Base-by-base conservation (phyloP, 2,797 vertebrate genomes). In the Amblyopsis hoosieri region DNA sequence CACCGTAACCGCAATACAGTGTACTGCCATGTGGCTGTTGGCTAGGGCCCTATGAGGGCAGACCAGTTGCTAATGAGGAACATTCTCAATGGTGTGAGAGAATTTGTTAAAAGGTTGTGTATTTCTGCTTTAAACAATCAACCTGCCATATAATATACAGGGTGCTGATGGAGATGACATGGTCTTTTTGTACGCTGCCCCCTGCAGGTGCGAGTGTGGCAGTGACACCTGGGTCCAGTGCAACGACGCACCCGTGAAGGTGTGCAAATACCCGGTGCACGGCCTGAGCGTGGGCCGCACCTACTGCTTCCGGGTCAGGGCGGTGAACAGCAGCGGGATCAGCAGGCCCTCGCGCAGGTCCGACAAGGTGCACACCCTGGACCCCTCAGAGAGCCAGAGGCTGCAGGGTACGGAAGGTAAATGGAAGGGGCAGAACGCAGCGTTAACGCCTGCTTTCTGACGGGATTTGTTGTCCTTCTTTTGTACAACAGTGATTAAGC, bases 231-330 rank as follows among this genome's bases (percentile, higher is more conserved):
- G 97, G 97, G 85, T 96, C 45, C 97, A 99, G 89, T 97, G 96
- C 86, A 99, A 98, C 45, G 93, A 95, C 0, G 72, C 95, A 12
- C 96, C 97, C 0, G 92, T 98, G 31, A 98, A 96, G 72, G 75
- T 97, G 57, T 99, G 96, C 84, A 96, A 95, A 68, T 97, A 97
- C 78, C 96, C 97, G 0, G 95, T 95, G 6, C 94, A 94, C 0
- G 95, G 96, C 19, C 92, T 99, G 54, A 86, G 78, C 0, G 85
- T 93, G 54, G 96, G 96, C 5, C 87, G 73, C 17, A 94, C 94
- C 12, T 99, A 98, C 67, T 62, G 90, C 45, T 99, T 99, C 92
- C 90, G 95, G 0, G 96, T 97, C 79, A 75, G 97, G 49, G 97
- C 96, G 0, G 94, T 98, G 77, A 99, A 99, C 89, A 96, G 85